These are phyloP conservation scores for Sialis lutaria DNA, from an alignment of 2,888 invertebrate genomes.

Conservation along the genomic window DNA sequence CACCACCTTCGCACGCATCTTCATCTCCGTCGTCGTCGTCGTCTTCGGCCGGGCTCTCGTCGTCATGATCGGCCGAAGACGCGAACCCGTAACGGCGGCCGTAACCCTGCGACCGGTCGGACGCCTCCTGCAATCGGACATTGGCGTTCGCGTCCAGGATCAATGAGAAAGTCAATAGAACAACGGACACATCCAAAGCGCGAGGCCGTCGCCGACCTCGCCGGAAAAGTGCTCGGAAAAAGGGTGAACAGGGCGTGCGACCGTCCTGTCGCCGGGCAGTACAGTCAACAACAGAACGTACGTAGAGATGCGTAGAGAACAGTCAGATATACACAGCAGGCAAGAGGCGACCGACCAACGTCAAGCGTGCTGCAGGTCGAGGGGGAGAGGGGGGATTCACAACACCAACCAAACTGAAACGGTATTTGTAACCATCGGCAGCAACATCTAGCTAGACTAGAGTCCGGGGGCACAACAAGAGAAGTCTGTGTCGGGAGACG, in stretches of 20 bases:
- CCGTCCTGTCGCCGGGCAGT: not conserved
- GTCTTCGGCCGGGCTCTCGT: constrained; percentile 19
- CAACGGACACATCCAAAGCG: not conserved
- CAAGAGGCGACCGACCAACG: constrained; percentile 35
- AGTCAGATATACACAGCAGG: constrained; percentile 34
- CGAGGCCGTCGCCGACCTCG: not conserved
- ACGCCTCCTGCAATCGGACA: constrained; percentile 24
- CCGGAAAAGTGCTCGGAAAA: not conserved
- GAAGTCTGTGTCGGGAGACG: too few relatives aligned
- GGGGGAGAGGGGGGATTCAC: constrained; percentile 36
- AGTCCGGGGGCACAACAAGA: too few relatives aligned
- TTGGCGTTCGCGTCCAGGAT: not conserved
- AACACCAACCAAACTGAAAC: constrained; percentile 13
- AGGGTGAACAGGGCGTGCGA: too few relatives aligned
- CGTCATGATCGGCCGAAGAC: constrained; percentile 19
- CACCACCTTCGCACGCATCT: constrained; percentile 20
- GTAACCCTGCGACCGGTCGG: constrained; percentile 26
- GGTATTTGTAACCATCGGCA: not conserved
- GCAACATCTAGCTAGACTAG: too few relatives aligned
- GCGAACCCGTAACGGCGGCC: constrained; percentile 23
- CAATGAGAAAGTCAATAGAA: not conserved
- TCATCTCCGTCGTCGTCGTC: constrained; percentile 9
- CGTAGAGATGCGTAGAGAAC: constrained; percentile 10
- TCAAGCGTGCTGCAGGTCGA: constrained; percentile 18
- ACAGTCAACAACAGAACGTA: constrained; percentile 1